Base-by-base conservation (phyloP, 2,888 invertebrate genomes). In the Cheilosia variabilis region DNA sequence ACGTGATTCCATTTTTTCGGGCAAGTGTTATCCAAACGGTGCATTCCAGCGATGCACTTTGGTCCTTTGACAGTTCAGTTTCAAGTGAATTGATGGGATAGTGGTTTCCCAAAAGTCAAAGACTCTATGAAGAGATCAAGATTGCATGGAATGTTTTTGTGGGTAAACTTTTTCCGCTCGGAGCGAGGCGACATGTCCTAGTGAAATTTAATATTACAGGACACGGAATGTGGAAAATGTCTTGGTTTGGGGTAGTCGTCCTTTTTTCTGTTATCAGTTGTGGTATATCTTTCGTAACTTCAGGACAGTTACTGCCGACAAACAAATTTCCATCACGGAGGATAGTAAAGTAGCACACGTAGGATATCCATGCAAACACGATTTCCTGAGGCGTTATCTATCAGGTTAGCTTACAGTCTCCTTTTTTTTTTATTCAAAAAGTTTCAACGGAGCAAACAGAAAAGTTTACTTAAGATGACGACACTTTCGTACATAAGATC, bases 1-100 rank as follows among this genome's bases (percentile, higher is more conserved):
- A 69, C 73, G 80, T 80, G 73, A 73, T 73, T 24, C 19, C 43
- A 68, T 50, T 63, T 69, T 69, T 75, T 57, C 22, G 13, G 34
- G 34, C 13, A 24, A 80, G 68, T 62, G 55, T 68, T 68, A 22
- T 73, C 62, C 43, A 34, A 57, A 62, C 34, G 53, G 5, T 53
- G 52, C 63, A 53, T 63, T 52, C 53, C 45, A 53, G 55, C 47
- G 31, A 57, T 80, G 80, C 68, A 81, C 63, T 75, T 52, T 52
- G 62, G 31, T 63, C 58, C 63, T 69, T 75, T 81, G 79, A 66
- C 72, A 66, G 62, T 68, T 37, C 13, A 52, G 15, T 55, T 19
- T 34, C 55, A 68, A 68, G 24, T 24, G 53, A 73, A 60, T 60
- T 53, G 52, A 66, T 55, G 53, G 52, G 60, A 60, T 66, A 53